Percentiles rank a stretch among this genome's conserved stretches.
phyloP scores from a whole-genome alignment of 2,888 invertebrate genomes.

The Drosophila niveifrons region DNA sequence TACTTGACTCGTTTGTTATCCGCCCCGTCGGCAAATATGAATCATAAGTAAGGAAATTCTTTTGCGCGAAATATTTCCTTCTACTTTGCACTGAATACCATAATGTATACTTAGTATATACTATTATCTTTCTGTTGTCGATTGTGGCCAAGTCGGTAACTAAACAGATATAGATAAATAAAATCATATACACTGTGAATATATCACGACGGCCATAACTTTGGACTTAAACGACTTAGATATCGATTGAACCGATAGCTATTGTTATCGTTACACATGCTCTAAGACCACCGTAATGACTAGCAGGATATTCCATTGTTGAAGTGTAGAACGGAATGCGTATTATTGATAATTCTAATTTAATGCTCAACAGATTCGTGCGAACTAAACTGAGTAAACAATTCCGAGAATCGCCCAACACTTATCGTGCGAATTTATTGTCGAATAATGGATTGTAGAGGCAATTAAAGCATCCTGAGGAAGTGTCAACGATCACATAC shows the following conservation, averaged over 20 bases:
- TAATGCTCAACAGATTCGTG: no score
- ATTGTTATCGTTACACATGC: slow-evolving; percentile 3
- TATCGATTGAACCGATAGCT: slow-evolving; percentile 54
- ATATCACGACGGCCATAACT: slow-evolving; percentile 15
- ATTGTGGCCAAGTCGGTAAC: slow-evolving; percentile 10
- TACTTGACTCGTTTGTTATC: slow-evolving; percentile 32
- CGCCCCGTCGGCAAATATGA: slow-evolving; percentile 51
- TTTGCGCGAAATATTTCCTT: slow-evolving; percentile 3
- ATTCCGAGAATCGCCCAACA: slow-evolving; percentile 14
- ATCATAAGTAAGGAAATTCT: slow-evolving; percentile 45
- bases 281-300: neutral
- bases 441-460: neutral
- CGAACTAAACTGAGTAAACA: neutral
- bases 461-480: slow-evolving; percentile 49
- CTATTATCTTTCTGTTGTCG: slow-evolving; percentile 23
- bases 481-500: slow-evolving; percentile 18
- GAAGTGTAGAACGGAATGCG: neutral
- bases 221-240: slow-evolving; percentile 45
- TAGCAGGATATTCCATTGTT: neutral
- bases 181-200: neutral
- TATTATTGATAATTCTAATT: no score
- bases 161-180: slow-evolving; percentile 18
- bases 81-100: slow-evolving; percentile 7
- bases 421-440: slow-evolving; percentile 20
- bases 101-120: neutral